phyloP scores from a whole-genome alignment of 2,797 vertebrate genomes.

The Paedocypris micromegethes region DNA sequence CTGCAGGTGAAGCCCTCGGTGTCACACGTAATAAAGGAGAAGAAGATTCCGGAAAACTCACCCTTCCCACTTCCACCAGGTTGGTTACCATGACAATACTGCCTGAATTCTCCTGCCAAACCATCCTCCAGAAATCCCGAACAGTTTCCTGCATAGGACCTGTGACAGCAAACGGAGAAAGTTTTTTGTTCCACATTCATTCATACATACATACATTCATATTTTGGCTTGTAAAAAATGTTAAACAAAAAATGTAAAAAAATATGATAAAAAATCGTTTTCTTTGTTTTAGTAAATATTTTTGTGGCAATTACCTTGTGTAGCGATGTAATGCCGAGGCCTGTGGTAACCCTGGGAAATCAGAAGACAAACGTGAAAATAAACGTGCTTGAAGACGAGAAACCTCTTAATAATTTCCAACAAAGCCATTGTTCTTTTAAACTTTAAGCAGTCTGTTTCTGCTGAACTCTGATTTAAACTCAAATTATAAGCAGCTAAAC shows the following conservation, averaged over 20 bases:
- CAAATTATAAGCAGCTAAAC: too few species aligned
- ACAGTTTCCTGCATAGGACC: constrained; percentile 98
- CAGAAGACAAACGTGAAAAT: constrained; percentile 41
- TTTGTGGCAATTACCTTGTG: constrained; percentile 81
- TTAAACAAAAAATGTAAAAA: too few species aligned
- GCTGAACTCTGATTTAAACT: too few species aligned
- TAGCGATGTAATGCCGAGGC: constrained; percentile 94
- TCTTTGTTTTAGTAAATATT: background rate
- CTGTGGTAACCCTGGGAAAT: constrained; percentile 85
- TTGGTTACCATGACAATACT: constrained; percentile 99
- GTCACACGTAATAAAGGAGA: constrained; percentile 10
- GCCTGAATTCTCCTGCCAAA: constrained; percentile 95
- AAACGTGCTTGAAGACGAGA: background rate
- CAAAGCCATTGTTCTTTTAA: too few species aligned
- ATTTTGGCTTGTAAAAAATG: too few species aligned
- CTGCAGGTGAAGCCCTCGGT: background rate
- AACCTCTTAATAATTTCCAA: too few species aligned
- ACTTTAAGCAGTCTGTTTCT: too few species aligned
- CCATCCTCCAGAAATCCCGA: constrained; percentile 98
- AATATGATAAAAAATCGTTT: background rate
- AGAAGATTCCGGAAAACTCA: constrained; percentile 60
- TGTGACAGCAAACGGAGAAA: constrained; percentile 50
- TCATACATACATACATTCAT: too few species aligned
- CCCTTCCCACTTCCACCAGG: constrained; percentile 96
- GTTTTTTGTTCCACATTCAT: background rate